Conservation (phyloP, 2,888 invertebrate species). For the Eilema sororculum region DNA sequence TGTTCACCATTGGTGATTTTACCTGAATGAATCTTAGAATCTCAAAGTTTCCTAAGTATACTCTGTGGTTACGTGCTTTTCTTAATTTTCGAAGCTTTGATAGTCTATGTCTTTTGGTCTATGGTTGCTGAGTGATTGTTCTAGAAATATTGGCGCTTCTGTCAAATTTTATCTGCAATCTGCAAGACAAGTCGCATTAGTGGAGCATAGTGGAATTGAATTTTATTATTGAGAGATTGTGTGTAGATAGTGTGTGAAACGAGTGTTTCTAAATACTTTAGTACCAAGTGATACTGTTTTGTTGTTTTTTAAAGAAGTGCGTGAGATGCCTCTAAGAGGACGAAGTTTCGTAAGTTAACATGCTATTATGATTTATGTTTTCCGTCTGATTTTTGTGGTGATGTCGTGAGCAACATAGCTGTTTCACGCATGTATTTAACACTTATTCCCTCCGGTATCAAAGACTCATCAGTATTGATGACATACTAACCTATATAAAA, state of each 20-base stretch:
- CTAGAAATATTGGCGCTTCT: constrained; percentile 64
- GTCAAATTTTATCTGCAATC: constrained; percentile 60
- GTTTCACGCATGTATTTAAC: constrained; percentile 58
- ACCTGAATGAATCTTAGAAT: too few relatives aligned
- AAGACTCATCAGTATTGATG: constrained; percentile 48
- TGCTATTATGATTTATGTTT: constrained; percentile 56
- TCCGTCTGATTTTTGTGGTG: constrained; percentile 44
- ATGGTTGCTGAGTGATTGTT: constrained; percentile 63
- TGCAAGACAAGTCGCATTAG: constrained; percentile 38
- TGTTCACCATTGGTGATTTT: too few relatives aligned
- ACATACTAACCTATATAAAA: constrained; percentile 66
- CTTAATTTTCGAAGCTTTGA: too few relatives aligned
- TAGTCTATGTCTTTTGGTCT: constrained; percentile 7
- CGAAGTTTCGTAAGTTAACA: constrained; percentile 77
- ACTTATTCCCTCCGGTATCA: constrained; percentile 38
- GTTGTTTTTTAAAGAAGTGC: constrained; percentile 55
- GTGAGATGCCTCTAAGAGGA: constrained; percentile 82
- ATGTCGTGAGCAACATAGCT: constrained; percentile 47
- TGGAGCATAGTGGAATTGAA: constrained; percentile 25
- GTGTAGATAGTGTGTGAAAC: constrained; percentile 51
- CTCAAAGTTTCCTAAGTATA: too few relatives aligned
- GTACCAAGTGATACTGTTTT: constrained; percentile 47
- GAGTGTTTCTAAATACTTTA: constrained; percentile 29
- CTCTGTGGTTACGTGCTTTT: too few relatives aligned
- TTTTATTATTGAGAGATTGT: constrained; percentile 35